Evolutionary conservation across 2,888 invertebrate species (phyloP).

Genomic region (Mycalesis mineus): DNA sequence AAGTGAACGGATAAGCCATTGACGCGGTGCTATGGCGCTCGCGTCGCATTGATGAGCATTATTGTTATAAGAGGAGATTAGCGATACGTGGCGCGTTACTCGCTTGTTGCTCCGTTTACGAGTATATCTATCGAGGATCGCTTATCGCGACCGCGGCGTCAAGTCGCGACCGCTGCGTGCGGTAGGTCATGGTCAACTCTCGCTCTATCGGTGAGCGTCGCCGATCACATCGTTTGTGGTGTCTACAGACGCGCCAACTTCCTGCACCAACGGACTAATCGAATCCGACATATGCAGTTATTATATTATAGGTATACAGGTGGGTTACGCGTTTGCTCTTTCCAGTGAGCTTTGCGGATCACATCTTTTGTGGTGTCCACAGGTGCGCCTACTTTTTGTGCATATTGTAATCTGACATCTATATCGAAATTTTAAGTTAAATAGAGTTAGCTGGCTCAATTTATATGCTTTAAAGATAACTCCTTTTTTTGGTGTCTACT

Average conservation of each 20-base stretch:
- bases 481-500: too few species aligned
- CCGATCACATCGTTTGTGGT: conserved; percentile 10
- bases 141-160: conserved; percentile 28
- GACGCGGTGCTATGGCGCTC: not conserved
- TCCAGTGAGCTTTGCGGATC: too few species aligned
- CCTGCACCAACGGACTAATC: too few species aligned
- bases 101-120: conserved; percentile 31
- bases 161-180: conserved; percentile 31
- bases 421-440: too few species aligned
- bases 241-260: not conserved
- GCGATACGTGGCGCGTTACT: conserved; percentile 19
- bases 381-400: too few species aligned
- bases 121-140: conserved; percentile 33
- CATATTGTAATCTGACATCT: too few species aligned
- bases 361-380: too few species aligned
- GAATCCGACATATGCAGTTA: too few species aligned
- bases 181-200: conserved; percentile 42
- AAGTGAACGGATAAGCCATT: not conserved
- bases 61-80: conserved; percentile 26
- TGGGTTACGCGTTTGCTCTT: too few species aligned
- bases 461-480: too few species aligned
- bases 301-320: too few species aligned
- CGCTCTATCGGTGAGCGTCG: conserved; percentile 29
- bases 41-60: conserved; percentile 1
- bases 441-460: too few species aligned